Conservation (phyloP, 1,140 invertebrate species). For the Brachionus koreanus region DNA sequence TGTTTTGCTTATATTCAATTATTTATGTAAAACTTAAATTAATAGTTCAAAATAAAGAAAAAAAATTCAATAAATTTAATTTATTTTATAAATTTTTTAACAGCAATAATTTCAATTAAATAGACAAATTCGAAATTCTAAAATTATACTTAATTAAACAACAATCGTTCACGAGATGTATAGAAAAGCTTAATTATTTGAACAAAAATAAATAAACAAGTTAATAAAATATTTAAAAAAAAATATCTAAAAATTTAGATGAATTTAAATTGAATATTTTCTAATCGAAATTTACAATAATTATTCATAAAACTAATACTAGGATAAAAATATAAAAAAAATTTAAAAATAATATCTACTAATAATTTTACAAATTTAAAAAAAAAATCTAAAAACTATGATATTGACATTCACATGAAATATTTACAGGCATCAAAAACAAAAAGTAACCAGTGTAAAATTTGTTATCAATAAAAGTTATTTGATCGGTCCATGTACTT, state of each 20-base stretch:
- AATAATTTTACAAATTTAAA: not conserved
- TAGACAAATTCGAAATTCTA: too few species aligned
- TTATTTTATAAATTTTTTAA: too few species aligned
- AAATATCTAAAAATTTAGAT: not conserved
- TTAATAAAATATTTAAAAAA: not conserved
- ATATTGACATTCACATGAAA: conserved; percentile 4
- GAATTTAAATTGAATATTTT: not conserved
- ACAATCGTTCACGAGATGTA: too few species aligned
- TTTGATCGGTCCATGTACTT: conserved; percentile 5
- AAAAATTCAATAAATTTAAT: too few species aligned
- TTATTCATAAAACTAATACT: not conserved
- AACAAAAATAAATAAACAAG: not conserved
- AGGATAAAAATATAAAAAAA: not conserved
- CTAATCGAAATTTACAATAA: too few species aligned
- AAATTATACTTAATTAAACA: too few species aligned
- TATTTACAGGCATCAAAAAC: not conserved
- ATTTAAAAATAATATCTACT: not conserved
- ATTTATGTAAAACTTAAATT: too few species aligned
- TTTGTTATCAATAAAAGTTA: not conserved
- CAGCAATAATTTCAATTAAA: too few species aligned
- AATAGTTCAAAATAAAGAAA: too few species aligned
- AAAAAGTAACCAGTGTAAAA: conserved; percentile 20
- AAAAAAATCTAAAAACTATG: not conserved
- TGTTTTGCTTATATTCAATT: too few species aligned
- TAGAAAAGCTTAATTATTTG: too few species aligned